Conservation (phyloP, 2,888 invertebrate genomes). For the Mimumesa dahlbomi region DNA sequence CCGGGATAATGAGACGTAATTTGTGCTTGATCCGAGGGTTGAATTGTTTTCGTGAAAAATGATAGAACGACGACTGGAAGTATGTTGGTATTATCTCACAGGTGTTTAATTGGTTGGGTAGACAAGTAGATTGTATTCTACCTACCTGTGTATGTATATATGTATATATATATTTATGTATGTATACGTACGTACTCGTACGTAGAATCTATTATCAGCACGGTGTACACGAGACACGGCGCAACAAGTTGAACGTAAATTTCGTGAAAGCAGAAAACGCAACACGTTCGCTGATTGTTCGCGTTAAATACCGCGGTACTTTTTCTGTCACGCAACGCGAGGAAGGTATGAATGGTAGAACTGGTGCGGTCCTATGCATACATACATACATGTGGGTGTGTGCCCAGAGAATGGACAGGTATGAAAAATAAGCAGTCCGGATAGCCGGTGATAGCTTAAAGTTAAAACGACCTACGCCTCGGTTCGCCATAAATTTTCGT, state of each 20-base stretch:
- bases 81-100: too few relatives aligned
- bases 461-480: constrained; percentile 68
- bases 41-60: too few relatives aligned
- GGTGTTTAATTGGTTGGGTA: too few relatives aligned
- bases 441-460: constrained; percentile 63
- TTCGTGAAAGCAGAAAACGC: constrained; percentile 9
- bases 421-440: constrained; percentile 22
- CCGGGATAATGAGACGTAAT: too few relatives aligned
- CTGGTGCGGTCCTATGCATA: constrained; percentile 16
- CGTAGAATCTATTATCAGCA: too few relatives aligned
- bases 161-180: too few relatives aligned
- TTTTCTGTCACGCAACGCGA: constrained; percentile 10
- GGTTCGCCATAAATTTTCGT: constrained; percentile 70
- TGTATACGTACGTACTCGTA: not conserved
- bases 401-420: constrained; percentile 23
- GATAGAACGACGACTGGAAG: too few relatives aligned
- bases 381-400: too few relatives aligned
- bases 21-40: too few relatives aligned
- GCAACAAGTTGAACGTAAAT: constrained; percentile 34
- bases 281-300: not conserved
- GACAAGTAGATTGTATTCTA: too few relatives aligned
- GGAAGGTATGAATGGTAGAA: constrained; percentile 39
- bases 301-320: constrained; percentile 18
- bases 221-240: not conserved
- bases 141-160: too few relatives aligned